A percentile compares a stretch with the other conserved stretches of the same genome.
Evolutionary conservation across 2,113 vertebrate species (phyloP).

Genomic region (Phyllostomus discolor): DNA sequence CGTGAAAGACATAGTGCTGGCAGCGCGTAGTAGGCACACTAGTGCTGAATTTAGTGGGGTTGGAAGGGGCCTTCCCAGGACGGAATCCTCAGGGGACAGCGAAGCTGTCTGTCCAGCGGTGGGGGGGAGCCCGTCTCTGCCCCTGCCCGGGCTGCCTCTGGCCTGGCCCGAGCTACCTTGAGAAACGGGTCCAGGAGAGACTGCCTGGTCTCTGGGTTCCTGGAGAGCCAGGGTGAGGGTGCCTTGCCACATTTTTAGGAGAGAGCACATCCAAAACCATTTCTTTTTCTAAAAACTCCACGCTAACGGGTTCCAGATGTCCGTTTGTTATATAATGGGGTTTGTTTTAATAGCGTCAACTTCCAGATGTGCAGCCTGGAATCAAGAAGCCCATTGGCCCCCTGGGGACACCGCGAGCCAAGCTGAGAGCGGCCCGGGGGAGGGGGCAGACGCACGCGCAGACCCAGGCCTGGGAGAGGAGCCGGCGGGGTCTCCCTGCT

Average conservation of each 20-base stretch:
- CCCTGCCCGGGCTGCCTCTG: not conserved
- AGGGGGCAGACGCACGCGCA: not conserved
- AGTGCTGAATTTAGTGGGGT: not conserved
- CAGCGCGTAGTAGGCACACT: not conserved
- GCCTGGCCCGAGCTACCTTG: not conserved
- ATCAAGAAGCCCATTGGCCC: conserved; percentile 75
- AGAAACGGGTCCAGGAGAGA: conserved; percentile 24
- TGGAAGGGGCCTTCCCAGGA: not conserved
- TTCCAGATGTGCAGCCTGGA: conserved; percentile 79
- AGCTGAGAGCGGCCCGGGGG: conserved; percentile 39
- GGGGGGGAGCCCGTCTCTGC: not conserved
- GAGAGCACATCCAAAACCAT: conserved; percentile 73
- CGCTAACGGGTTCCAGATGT: conserved; percentile 74
- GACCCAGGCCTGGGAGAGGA: not conserved
- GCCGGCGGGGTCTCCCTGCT: not conserved
- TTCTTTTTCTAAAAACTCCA: conserved; percentile 73
- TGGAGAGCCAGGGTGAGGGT: conserved; percentile 64
- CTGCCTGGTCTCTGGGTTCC: conserved; percentile 51
- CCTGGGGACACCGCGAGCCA: conserved; percentile 55
- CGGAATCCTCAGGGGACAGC: not conserved
- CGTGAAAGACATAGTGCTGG: not conserved
- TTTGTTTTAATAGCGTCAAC: conserved; percentile 76
- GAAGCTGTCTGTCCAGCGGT: not conserved
- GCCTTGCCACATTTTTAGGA: conserved; percentile 70
- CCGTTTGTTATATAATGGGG: conserved; percentile 76